These are phyloP conservation scores for Chiloscyllium plagiosum DNA, from an alignment of 2,113 vertebrate genomes.

Conservation along the genomic window DNA sequence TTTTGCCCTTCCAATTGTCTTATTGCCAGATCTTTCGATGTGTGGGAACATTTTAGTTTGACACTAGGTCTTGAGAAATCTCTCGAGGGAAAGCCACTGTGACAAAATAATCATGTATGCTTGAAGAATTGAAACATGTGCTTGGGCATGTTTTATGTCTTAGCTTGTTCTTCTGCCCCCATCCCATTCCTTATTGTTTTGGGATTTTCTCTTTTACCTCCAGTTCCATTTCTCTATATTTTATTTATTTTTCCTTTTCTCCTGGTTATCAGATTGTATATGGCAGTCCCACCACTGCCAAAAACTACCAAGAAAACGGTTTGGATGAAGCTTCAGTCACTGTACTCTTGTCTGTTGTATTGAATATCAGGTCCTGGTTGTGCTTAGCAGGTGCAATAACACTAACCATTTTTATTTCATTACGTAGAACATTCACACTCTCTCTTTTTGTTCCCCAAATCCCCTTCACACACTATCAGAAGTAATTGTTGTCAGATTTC, in stretches of 20 bases:
- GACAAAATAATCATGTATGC: not conserved
- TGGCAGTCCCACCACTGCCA: not conserved
- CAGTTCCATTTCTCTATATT: not conserved
- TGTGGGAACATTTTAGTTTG: conserved; percentile 13
- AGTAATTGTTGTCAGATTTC: not conserved
- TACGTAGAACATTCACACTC: not conserved
- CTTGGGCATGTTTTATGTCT: not conserved
- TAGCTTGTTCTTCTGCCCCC: not conserved
- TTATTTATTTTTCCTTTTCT: not conserved
- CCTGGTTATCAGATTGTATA: not conserved
- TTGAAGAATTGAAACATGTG: not conserved
- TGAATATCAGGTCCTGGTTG: not conserved
- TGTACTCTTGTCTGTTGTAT: not conserved
- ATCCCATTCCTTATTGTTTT: not conserved
- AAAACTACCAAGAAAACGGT: not conserved
- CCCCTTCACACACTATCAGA: not conserved
- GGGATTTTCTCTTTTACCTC: not conserved
- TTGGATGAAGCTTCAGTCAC: too few relatives aligned
- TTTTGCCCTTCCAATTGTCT: not conserved
- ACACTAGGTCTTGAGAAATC: not conserved
- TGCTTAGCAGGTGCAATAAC: not conserved
- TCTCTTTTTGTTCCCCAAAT: too few relatives aligned
- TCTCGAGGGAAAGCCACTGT: not conserved
- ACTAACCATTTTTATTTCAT: not conserved
- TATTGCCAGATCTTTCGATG: not conserved